A percentile compares a stretch with the other conserved stretches of the same genome.
Conservation (phyloP, 2,797 vertebrate species). For the Neosalanx taihuensis region DNA sequence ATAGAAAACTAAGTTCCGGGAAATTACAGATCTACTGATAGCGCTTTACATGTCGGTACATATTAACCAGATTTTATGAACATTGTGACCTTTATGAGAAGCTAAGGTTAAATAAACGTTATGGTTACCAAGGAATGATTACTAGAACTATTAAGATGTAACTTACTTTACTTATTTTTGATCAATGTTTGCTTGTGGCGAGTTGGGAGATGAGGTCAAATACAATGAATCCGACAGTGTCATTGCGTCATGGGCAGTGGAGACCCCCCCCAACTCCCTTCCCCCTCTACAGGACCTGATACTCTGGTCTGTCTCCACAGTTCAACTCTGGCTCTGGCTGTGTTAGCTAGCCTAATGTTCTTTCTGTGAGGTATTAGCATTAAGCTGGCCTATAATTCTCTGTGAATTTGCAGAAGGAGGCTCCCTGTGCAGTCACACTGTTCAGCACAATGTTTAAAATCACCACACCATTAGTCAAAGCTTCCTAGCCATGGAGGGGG, state of each 20-base stretch:
- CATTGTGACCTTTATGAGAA: not conserved
- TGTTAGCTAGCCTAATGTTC: constrained; percentile 60
- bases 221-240: constrained; percentile 51
- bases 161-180: not conserved
- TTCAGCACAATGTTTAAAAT: constrained; percentile 68
- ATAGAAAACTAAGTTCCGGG: constrained; percentile 27
- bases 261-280: constrained; percentile 35
- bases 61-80: constrained; percentile 60
- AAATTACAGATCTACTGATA: constrained; percentile 56
- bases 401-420: constrained; percentile 49
- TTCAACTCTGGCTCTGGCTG: constrained; percentile 53
- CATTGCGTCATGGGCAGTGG: constrained; percentile 63
- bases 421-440: constrained; percentile 63
- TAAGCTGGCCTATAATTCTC: constrained; percentile 69
- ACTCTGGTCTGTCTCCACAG: constrained; percentile 56
- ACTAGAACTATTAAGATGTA: not conserved
- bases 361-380: constrained; percentile 62
- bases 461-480: constrained; percentile 97
- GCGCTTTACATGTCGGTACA: constrained; percentile 53
- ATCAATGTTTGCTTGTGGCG: not conserved
- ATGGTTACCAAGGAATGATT: not conserved
- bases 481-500: constrained; percentile 74
- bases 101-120: not conserved
- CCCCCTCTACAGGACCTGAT: constrained; percentile 37
- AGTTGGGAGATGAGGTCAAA: constrained; percentile 10